A percentile compares a stretch with the other conserved stretches of the same genome.
Evolutionary conservation across 2,113 vertebrate species (phyloP).

Genomic region (Lates calcarifer): DNA sequence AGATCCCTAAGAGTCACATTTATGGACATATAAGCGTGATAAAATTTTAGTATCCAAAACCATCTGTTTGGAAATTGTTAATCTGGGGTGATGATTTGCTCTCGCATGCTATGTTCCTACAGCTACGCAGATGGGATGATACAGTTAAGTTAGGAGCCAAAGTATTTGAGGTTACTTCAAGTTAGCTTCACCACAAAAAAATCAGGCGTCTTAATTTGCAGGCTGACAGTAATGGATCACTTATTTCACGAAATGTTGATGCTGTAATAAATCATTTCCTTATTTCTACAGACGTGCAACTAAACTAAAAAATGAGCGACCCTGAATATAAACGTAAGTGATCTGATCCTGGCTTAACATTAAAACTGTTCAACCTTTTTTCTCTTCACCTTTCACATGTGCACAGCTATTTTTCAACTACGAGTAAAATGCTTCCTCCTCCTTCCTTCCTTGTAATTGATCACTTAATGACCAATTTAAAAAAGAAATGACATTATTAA

Average conservation of each 20-base stretch:
- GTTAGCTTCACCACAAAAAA: conserved; percentile 9
- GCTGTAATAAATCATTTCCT: conserved; percentile 28
- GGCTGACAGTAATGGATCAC: conserved; percentile 23
- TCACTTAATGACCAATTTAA: no score
- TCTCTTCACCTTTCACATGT: no score
- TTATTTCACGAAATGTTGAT: conserved; percentile 7
- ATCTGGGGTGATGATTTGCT: conserved; percentile 15
- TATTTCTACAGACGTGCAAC: conserved; percentile 1
- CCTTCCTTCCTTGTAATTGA: no score
- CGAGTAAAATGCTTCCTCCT: no score
- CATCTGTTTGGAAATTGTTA: conserved; percentile 37
- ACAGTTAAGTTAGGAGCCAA: conserved; percentile 25
- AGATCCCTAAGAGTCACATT: conserved; percentile 19
- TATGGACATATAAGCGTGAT: not conserved
- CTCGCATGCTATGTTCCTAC: not conserved
- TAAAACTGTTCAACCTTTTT: no score
- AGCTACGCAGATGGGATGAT: conserved; percentile 18
- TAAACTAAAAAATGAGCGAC: not conserved
- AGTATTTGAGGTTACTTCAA: conserved; percentile 34
- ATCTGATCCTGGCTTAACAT: not conserved
- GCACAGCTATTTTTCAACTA: no score
- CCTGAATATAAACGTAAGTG: not conserved
- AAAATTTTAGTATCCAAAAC: conserved; percentile 11
- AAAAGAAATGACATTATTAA: not conserved
- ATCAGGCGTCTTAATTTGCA: conserved; percentile 10